Evolutionary conservation across 1,140 invertebrate species (phyloP), one percentile per base, ranked within the genome.

Genomic region (Diachasmimorpha longicaudata): DNA sequence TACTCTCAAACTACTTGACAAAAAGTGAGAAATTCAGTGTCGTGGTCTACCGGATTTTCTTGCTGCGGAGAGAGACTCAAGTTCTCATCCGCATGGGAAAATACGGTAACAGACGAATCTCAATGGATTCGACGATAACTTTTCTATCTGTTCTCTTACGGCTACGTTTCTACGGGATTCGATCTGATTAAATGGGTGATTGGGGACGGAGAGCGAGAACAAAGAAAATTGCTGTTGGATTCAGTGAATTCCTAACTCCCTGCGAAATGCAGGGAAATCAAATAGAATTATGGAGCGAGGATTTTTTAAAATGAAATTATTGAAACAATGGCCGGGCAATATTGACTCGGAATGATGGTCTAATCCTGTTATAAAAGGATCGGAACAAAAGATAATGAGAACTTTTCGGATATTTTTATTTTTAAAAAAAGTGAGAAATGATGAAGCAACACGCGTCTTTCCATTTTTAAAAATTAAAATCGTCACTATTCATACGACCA

Each of bases 51-150:
- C 31, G 72, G 58, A 44, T 44, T 67, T 48, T 68, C 13, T 68
- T 9, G 48, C 48, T 21, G 16, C 16, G 37, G n/a, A 21, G 37
- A 39, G 39, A 66, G 46, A 44, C 58, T 68, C 23, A 11, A 21
- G 21, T 25, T 48, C 48, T 63, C 67, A 67, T 74, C n/a, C 36
- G 58, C 39, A 1, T 11, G 10, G 63, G 31, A 21, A 75, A 69
- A 75, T 75, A 63, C 63, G 31, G 55, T 42, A 23, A 23, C 36
- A 42, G 63, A 44, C 11, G 19, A 70, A 75, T 70, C 67, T 75
- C 66, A 58, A 52, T 39, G 72, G 58, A 74, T 67, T 46, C 48
- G 9, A 23, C 55, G 21, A 67, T 74, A 74, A 72, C 71, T 72
- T 68, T 74, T 74, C 21, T 69, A 63, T 37, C 55, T 69, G 10